These are phyloP conservation scores for Chironomus tepperi DNA, from an alignment of 1,140 invertebrate species.

Conservation along the genomic window DNA sequence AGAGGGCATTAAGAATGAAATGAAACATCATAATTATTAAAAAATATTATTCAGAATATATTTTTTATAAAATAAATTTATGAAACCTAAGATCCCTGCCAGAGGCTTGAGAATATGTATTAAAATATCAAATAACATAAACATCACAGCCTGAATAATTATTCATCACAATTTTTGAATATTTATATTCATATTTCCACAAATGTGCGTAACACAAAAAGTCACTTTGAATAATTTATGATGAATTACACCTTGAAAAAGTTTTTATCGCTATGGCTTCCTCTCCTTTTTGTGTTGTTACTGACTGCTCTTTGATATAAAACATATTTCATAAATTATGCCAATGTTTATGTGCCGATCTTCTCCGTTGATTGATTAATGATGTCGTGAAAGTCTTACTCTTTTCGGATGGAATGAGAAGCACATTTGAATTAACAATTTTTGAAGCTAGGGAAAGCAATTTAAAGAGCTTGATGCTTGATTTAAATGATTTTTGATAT, in stretches of 20 bases:
- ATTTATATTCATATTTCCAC: background rate
- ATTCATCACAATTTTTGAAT: slow-evolving; percentile 15
- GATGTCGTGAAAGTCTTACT: too few species aligned
- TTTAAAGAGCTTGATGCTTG: too few species aligned
- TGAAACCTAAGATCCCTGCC: slow-evolving; percentile 1
- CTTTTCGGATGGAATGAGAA: too few species aligned
- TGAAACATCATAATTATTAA: slow-evolving; percentile 21
- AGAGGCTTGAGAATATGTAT: background rate
- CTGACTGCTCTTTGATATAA: too few species aligned
- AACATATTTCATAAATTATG: too few species aligned
- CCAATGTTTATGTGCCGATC: too few species aligned
- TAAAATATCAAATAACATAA: slow-evolving; percentile 23
- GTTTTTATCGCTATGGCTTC: background rate
- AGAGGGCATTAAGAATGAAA: background rate
- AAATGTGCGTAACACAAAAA: slow-evolving; percentile 20
- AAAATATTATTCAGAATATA: background rate
- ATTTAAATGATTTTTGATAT: too few species aligned
- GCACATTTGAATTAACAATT: too few species aligned
- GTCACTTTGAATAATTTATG: slow-evolving; percentile 18
- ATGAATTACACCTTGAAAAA: slow-evolving; percentile 11
- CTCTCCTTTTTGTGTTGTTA: background rate
- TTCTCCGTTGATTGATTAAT: too few species aligned
- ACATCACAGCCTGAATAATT: background rate
- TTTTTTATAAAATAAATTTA: background rate
- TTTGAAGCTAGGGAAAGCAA: too few species aligned